Evolutionary conservation across 2,797 vertebrate species (phyloP), one percentile per base, ranked within the genome.

Genomic region (Phylloscopus collybita): DNA sequence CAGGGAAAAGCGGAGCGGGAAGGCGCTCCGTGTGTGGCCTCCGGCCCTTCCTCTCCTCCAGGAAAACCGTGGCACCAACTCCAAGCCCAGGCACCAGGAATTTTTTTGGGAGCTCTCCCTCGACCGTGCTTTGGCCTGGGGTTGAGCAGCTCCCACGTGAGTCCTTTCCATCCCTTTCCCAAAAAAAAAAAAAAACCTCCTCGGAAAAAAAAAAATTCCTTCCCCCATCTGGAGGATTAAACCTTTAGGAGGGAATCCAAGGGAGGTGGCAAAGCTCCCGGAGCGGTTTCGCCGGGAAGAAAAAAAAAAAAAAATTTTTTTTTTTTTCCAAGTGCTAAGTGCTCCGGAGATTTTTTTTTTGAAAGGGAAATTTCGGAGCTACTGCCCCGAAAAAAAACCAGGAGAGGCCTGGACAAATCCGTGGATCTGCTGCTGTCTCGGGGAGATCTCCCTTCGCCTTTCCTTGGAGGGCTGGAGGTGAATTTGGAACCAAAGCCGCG

Each of bases 181-280:
- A 61, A 34, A 34, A 54, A 36, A 56, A 45, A 72, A 56, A 47
- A 50, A 21, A 38, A 38, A 38, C 38, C 44, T 65, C 38, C 44
- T 65, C n/a, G 13, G 95, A 84, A 94, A 84, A 94, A 95, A 96
- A 93, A 84, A 94, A 95, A 96, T 92, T 95, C 59, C 90, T 93
- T 93, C 82, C 92, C 92, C 94, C 95, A 96, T 94, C 80, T 94
- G 95, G 94, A 95, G 94, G 94, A 95, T 95, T 75, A 94, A 94
- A 94, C 5, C 62, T 95, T 96, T 80, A 84, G 93, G 92, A 95
- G 92, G 80, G 49, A n/a, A 90, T 96, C 95, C 95, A 96, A 94
- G 62, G 75, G 70, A 51, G 11, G 67, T 95, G 94, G 95, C 95
- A 92, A 56, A 26, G 7, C 66, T 96, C 95, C 95, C 95, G 75